Conservation (phyloP, 2,113 vertebrate genomes). For the Bubo bubo region DNA sequence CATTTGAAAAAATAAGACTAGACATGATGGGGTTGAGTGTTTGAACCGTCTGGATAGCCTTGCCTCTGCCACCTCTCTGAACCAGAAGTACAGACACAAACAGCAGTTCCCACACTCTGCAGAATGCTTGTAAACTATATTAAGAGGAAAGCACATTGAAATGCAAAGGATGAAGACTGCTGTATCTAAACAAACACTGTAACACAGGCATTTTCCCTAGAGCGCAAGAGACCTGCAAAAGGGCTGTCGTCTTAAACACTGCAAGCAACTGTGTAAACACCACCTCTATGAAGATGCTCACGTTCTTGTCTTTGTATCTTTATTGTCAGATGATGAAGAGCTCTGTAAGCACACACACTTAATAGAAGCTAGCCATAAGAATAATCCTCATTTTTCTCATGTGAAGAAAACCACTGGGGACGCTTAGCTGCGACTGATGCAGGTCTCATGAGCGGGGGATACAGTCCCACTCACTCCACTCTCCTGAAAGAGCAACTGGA, state of each 20-base stretch:
- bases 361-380: not conserved
- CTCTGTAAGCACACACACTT: fast-evolving
- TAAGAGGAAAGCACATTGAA: not conserved
- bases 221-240: not conserved
- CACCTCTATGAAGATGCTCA: not conserved
- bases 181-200: not conserved
- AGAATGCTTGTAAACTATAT: not conserved
- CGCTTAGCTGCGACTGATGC: not conserved
- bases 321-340: not conserved
- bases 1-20: not conserved
- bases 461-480: not conserved
- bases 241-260: not conserved
- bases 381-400: not conserved
- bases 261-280: not conserved
- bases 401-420: fast-evolving
- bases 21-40: not conserved
- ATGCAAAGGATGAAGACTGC: not conserved
- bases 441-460: fast-evolving
- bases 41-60: not conserved
- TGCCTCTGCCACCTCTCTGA: not conserved
- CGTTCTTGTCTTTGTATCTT: not conserved
- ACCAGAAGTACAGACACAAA: not conserved
- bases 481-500: not conserved
- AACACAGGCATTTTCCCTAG: fast-evolving
- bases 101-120: not conserved